These are phyloP conservation scores for Lepus oiostolus DNA, from an alignment of 2,797 vertebrate genomes.

Conservation along the genomic window DNA sequence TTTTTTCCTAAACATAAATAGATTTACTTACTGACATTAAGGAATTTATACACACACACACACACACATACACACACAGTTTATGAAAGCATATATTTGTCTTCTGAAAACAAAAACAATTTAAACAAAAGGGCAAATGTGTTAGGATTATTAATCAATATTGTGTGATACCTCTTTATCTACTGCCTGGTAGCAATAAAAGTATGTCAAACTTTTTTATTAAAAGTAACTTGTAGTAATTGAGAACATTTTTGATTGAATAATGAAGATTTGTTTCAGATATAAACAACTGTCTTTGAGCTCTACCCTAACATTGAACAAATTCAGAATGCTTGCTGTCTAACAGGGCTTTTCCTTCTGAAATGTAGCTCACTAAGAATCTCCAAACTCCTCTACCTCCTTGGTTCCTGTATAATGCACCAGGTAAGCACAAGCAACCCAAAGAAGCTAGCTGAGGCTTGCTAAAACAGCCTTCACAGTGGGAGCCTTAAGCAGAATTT, in stretches of 20 bases:
- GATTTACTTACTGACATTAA: conserved; percentile 77
- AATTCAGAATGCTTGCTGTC: conserved; percentile 77
- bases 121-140: conserved; percentile 79
- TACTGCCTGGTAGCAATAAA: conserved; percentile 87
- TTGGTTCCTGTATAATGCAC: conserved; percentile 60
- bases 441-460: background rate
- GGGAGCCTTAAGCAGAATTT: conserved; percentile 27
- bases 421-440: background rate
- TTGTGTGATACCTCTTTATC: conserved; percentile 86
- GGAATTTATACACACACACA: conserved; percentile 41
- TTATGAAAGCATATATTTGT: conserved; percentile 66
- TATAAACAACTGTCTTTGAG: conserved; percentile 82
- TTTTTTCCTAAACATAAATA: conserved; percentile 82
- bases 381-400: conserved; percentile 28
- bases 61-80: background rate
- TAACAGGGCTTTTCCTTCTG: conserved; percentile 65
- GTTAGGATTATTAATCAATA: conserved; percentile 83
- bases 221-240: conserved; percentile 84
- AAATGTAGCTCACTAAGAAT: conserved; percentile 49
- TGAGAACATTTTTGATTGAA: conserved; percentile 79
- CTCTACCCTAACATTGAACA: conserved; percentile 78
- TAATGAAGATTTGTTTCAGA: conserved; percentile 87
- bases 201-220: conserved; percentile 84
- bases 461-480: background rate
- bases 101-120: conserved; percentile 71